Conservation (phyloP, 1,140 invertebrate genomes). For the Trinorchestia longiramus region DNA sequence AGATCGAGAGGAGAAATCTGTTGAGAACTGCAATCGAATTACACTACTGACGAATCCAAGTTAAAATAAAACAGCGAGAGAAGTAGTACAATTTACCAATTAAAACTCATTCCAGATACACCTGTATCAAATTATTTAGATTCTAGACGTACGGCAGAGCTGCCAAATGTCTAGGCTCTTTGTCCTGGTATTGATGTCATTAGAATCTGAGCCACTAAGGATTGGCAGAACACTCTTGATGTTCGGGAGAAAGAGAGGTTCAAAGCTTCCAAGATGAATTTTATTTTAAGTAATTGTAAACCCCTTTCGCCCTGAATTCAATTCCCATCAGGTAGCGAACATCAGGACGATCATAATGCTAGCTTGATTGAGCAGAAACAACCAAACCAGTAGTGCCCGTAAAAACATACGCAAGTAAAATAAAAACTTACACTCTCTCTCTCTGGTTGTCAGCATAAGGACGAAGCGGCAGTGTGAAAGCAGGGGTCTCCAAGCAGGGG, state of each 20-base stretch:
- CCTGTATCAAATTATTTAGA: neutral
- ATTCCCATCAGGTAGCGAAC: slow-evolving; percentile 66
- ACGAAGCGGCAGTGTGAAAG: neutral
- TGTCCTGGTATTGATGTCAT: neutral
- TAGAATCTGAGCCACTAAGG: neutral
- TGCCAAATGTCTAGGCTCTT: neutral
- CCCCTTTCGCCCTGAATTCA: slow-evolving; percentile 60
- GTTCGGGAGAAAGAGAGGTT: neutral
- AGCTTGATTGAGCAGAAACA: slow-evolving; percentile 66
- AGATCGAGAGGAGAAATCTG: slow-evolving; percentile 58
- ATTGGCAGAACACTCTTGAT: neutral
- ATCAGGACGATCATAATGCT: slow-evolving; percentile 68
- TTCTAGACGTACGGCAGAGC: neutral
- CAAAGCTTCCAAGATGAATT: neutral
- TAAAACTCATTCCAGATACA: neutral
- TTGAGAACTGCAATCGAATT: neutral
- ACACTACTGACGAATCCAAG: neutral
- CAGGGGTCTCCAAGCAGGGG: neutral
- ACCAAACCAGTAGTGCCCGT: slow-evolving; percentile 62
- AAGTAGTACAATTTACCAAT: neutral
- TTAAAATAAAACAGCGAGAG: neutral
- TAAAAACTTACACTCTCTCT: neutral
- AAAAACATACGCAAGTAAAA: neutral
- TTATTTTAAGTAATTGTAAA: neutral
- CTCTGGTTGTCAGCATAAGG: neutral